Percentiles rank a stretch among this genome's conserved stretches.
Evolutionary conservation across 2,113 vertebrate genomes (phyloP).

Genomic region (Canis aureus): DNA sequence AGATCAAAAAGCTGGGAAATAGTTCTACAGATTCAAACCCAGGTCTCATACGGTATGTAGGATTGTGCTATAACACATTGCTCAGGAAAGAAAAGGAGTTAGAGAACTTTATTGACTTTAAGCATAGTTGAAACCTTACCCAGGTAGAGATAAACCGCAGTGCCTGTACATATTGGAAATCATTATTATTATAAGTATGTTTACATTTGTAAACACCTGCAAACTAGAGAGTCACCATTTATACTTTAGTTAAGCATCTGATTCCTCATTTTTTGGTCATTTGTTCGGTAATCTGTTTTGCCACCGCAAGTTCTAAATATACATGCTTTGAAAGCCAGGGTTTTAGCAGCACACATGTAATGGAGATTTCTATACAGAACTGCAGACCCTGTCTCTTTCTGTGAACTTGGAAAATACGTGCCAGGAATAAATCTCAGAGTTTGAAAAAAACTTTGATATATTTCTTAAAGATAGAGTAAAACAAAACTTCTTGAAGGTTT

Average conservation of each 20-base stretch:
- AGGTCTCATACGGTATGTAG: background rate
- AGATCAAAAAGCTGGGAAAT: background rate
- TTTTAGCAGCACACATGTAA: background rate
- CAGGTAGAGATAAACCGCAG: background rate
- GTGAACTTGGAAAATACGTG: background rate
- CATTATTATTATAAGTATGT: background rate
- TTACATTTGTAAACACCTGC: background rate
- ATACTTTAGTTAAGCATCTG: background rate
- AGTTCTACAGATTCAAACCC: background rate
- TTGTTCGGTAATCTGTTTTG: background rate
- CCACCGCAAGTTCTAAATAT: background rate
- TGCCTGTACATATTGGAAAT: background rate
- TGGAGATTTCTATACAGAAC: background rate
- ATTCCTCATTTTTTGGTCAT: background rate
- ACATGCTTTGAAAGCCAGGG: background rate
- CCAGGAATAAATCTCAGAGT: background rate
- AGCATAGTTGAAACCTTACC: background rate
- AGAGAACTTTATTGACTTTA: background rate
- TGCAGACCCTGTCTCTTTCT: background rate
- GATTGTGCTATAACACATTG: background rate
- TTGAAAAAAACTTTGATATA: background rate
- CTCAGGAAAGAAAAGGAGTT: background rate
- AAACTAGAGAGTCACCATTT: too few relatives aligned
- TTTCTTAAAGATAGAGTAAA: conserved; percentile 19
- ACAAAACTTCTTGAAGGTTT: background rate